These are phyloP conservation scores for Clarias gariepinus DNA, from an alignment of 2,113 vertebrate species.

Conservation along the genomic window DNA sequence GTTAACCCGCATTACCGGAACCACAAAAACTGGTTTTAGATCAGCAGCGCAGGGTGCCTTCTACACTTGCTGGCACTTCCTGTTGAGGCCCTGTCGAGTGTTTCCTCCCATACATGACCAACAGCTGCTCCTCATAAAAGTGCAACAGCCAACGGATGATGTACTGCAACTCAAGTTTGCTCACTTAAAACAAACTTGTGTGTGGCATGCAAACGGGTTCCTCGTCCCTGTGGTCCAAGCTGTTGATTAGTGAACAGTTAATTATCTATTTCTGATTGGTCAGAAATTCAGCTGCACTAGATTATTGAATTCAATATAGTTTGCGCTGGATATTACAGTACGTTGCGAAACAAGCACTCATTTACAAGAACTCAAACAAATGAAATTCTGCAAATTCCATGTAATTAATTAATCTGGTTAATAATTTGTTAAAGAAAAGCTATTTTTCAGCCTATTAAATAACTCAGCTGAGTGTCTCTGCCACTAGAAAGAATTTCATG, in stretches of 20 bases:
- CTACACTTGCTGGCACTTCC: slow-evolving; percentile 39
- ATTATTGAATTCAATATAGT: not conserved
- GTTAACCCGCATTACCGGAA: slow-evolving; percentile 19
- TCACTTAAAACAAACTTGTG: not conserved
- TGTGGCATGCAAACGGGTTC: not conserved
- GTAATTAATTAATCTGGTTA: not conserved
- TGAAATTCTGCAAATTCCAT: not conserved
- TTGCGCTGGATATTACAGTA: not conserved
- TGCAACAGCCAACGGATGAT: slow-evolving; percentile 4
- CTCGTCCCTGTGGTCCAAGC: not conserved
- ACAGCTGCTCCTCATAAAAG: slow-evolving; percentile 52
- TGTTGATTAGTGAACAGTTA: not conserved
- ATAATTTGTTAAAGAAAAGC: not conserved
- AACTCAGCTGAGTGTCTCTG: not conserved
- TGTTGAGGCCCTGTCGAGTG: slow-evolving; percentile 30
- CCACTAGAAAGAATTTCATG: not conserved
- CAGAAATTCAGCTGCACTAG: not conserved
- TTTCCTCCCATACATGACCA: slow-evolving; percentile 38
- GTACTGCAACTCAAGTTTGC: not conserved
- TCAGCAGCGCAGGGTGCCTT: slow-evolving; percentile 22
- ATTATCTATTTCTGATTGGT: not conserved
- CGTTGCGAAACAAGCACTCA: not conserved
- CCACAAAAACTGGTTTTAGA: slow-evolving; percentile 36
- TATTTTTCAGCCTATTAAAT: not conserved
- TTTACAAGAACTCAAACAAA: not conserved